Percentiles rank a stretch among this genome's conserved stretches.
These are phyloP conservation scores for Rhinogobius similis DNA, from an alignment of 2,113 vertebrate species.

Conservation along the genomic window DNA sequence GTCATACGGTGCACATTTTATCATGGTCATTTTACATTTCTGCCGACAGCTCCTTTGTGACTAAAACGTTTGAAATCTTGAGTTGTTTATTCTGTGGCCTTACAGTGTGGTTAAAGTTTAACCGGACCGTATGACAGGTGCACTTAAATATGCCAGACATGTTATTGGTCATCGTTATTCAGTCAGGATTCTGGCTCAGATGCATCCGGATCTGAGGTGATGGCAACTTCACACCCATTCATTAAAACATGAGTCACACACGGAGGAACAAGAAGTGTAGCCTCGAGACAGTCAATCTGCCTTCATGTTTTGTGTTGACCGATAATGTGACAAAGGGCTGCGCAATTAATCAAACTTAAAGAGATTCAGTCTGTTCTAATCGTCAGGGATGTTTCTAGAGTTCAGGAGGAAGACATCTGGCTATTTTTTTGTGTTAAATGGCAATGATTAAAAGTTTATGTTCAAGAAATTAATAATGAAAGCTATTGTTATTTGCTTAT, in stretches of 20 bases:
- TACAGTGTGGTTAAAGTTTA: conserved; percentile 38
- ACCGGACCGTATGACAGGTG: conserved; percentile 48
- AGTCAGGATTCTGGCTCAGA: conserved; percentile 39
- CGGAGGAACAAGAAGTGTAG: conserved; percentile 23
- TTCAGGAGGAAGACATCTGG: no score
- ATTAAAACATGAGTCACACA: conserved; percentile 42
- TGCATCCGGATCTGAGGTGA: conserved; percentile 51
- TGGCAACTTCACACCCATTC: conserved; percentile 29
- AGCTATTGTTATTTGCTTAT: no score
- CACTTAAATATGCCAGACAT: conserved; percentile 45
- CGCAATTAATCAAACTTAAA: no score
- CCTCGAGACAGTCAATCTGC: conserved; percentile 16
- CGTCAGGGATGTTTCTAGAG: no score
- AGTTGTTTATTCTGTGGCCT: conserved; percentile 30
- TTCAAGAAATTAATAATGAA: no score
- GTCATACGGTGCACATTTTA: no score
- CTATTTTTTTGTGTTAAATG: no score
- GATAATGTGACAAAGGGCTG: no score
- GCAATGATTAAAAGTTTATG: no score
- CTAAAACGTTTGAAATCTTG: conserved; percentile 36
- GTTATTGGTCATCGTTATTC: conserved; percentile 48
- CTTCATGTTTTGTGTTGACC: not conserved
- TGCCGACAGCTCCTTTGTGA: no score
- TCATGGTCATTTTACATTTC: no score
- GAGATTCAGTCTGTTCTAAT: no score